Evolutionary conservation across 1,140 invertebrate species (phyloP).

Genomic region (Philopotamus ludificatus): DNA sequence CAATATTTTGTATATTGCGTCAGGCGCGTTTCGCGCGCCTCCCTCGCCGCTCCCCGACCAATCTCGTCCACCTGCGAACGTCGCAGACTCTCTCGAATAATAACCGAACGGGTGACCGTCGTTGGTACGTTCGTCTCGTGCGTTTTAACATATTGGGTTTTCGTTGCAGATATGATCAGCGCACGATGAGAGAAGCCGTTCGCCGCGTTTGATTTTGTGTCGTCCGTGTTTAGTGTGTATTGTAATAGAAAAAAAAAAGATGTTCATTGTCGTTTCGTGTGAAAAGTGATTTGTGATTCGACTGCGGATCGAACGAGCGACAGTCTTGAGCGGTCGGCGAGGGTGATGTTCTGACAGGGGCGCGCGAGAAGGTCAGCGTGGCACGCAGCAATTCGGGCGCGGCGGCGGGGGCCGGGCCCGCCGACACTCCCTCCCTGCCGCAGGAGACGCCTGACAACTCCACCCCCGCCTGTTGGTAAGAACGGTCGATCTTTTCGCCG

Average conservation of each 20-base stretch:
- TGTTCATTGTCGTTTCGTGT: not conserved
- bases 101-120: too few relatives aligned
- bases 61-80: too few relatives aligned
- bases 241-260: not conserved
- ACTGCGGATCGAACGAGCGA: too few relatives aligned
- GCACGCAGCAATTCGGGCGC: slow-evolving; percentile 24
- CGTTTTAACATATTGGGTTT: too few relatives aligned
- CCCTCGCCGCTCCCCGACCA: too few relatives aligned
- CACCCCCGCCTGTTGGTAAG: slow-evolving; percentile 18
- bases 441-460: slow-evolving; percentile 26
- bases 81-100: too few relatives aligned
- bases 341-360: slow-evolving; percentile 27
- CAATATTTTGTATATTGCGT: too few relatives aligned
- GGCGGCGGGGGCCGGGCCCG: slow-evolving; percentile 29
- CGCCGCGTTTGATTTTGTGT: not conserved
- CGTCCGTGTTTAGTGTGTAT: not conserved
- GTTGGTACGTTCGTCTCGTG: too few relatives aligned
- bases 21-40: too few relatives aligned
- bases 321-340: not conserved
- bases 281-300: not conserved
- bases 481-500: not conserved
- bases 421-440: slow-evolving; percentile 27
- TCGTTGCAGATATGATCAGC: too few relatives aligned
- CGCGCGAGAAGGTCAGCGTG: slow-evolving; percentile 25
- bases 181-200: too few relatives aligned